Conservation (phyloP, 2,113 vertebrate species). For the Sinocyclocheilus grahami region DNA sequence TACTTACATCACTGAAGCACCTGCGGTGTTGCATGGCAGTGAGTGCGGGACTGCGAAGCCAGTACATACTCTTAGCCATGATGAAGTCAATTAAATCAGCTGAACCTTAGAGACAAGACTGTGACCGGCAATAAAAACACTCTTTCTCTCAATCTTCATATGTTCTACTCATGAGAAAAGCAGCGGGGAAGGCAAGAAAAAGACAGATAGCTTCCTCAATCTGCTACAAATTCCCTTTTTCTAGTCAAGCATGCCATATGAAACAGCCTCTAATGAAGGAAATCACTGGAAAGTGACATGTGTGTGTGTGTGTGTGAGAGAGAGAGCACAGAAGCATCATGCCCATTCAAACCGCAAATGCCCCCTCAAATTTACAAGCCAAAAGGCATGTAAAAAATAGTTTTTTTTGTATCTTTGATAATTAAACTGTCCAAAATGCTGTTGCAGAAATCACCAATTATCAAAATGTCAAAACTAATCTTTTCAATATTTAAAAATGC, state of each 20-base stretch:
- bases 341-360: neutral
- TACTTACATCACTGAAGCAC: slow-evolving; percentile 57
- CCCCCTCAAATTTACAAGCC: neutral
- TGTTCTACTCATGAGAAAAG: slow-evolving; percentile 29
- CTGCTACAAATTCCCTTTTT: slow-evolving; percentile 44
- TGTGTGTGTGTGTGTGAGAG: neutral
- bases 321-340: neutral
- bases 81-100: slow-evolving; percentile 20
- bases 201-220: slow-evolving; percentile 45
- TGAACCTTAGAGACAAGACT: neutral
- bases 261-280: neutral
- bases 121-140: neutral
- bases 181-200: neutral
- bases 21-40: slow-evolving; percentile 32
- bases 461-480: neutral
- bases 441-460: neutral
- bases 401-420: neutral
- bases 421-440: neutral
- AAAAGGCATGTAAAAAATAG: neutral
- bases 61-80: slow-evolving; percentile 46
- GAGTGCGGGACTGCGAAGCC: slow-evolving; percentile 43
- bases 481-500: neutral
- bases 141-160: neutral
- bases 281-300: neutral
- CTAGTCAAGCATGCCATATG: neutral